phyloP scores from a whole-genome alignment of 2,888 invertebrate genomes.

The Drosophila setosimentum region DNA sequence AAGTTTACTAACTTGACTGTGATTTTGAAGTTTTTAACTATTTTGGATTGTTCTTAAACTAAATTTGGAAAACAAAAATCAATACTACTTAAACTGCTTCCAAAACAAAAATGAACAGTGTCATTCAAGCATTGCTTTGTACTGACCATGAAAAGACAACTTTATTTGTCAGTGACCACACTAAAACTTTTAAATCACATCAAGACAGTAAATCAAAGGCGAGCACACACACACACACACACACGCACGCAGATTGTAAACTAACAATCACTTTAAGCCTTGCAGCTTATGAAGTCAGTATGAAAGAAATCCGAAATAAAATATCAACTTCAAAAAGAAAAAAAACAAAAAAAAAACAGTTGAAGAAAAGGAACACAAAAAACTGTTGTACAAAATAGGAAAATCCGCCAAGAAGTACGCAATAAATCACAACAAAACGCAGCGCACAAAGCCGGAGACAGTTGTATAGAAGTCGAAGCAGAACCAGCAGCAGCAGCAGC shows the following conservation, averaged over 20 bases:
- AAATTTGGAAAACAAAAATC: background rate
- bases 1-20: background rate
- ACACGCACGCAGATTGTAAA: constrained; percentile 16
- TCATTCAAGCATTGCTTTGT: background rate
- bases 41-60: background rate
- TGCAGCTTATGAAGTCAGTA: constrained; percentile 46
- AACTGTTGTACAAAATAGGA: constrained; percentile 59
- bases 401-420: constrained; percentile 71
- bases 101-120: background rate
- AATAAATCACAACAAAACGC: constrained; percentile 67
- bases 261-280: constrained; percentile 57
- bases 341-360: background rate
- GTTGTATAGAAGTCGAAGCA: constrained; percentile 19
- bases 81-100: background rate
- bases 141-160: constrained; percentile 54
- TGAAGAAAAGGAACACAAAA: constrained; percentile 21
- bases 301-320: constrained; percentile 39
- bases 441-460: constrained; percentile 52
- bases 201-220: constrained; percentile 56
- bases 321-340: constrained; percentile 38
- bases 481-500: background rate
- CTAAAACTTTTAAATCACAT: constrained; percentile 54
- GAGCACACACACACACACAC: constrained; percentile 4
- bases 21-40: background rate
- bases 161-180: constrained; percentile 37